These are phyloP conservation scores for Lacanobia wlatinum DNA, from an alignment of 2,888 invertebrate species.

Conservation along the genomic window DNA sequence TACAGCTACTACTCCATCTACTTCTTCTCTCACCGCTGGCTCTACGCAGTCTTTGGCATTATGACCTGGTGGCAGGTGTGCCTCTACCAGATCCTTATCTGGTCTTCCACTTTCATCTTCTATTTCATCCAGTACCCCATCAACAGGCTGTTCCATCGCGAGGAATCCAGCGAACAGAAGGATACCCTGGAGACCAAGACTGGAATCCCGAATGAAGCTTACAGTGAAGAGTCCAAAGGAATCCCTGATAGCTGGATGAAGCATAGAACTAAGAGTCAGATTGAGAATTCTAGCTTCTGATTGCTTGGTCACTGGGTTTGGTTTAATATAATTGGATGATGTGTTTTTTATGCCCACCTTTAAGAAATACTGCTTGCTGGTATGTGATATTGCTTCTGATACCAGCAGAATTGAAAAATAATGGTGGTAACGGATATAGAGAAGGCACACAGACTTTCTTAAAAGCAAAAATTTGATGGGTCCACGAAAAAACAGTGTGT, in stretches of 20 bases:
- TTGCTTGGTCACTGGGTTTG: not conserved
- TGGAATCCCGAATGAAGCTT: slow-evolving; percentile 40
- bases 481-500: not conserved
- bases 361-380: not conserved
- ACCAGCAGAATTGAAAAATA: not conserved
- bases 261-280: slow-evolving; percentile 69
- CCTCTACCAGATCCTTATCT: slow-evolving; percentile 81
- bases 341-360: slow-evolving; percentile 11
- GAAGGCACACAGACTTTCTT: too few species aligned
- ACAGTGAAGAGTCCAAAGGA: not conserved
- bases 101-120: slow-evolving; percentile 79
- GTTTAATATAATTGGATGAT: not conserved
- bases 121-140: slow-evolving; percentile 83
- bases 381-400: not conserved
- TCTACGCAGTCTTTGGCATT: slow-evolving; percentile 88
- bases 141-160: slow-evolving; percentile 81
- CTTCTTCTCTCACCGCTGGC: slow-evolving; percentile 85
- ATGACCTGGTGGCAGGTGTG: slow-evolving; percentile 89
- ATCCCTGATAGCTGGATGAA: slow-evolving; percentile 63
- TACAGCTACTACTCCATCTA: slow-evolving; percentile 86
- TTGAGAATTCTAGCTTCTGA: slow-evolving; percentile 81
- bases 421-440: too few species aligned
- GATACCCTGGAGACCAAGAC: slow-evolving; percentile 34
- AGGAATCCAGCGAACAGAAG: slow-evolving; percentile 45
- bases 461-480: not conserved